Conservation (phyloP, 2,888 invertebrate genomes). For the Calameuta pallipes region DNA sequence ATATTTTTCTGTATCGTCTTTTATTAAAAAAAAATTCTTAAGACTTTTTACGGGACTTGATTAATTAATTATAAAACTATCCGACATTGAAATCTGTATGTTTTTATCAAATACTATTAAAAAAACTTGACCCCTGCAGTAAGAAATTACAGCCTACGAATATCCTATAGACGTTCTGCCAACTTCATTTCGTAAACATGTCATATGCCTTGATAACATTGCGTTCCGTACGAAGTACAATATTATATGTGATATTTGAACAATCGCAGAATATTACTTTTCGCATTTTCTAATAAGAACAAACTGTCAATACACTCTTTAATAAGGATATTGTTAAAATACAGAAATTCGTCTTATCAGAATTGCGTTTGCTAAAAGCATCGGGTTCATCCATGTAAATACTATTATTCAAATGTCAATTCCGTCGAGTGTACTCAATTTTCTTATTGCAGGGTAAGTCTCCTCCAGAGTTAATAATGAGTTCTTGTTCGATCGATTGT, state of each 20-base stretch:
- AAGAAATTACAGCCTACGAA: neutral
- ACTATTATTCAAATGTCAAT: neutral
- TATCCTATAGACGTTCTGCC: neutral
- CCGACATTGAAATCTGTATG: neutral
- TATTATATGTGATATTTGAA: neutral
- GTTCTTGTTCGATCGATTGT: neutral
- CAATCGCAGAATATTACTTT: too few species aligned
- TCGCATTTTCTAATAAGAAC: too few species aligned
- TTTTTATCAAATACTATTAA: neutral
- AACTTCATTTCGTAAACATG: too few species aligned
- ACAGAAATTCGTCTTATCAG: neutral
- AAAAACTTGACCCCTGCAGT: neutral
- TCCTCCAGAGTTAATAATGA: neutral
- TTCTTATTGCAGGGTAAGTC: neutral
- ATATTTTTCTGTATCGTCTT: neutral
- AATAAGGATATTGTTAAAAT: too few species aligned
- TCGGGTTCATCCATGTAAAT: neutral
- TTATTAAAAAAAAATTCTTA: neutral
- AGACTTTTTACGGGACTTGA: neutral
- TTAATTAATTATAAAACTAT: neutral
- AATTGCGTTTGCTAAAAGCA: neutral
- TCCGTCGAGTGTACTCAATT: neutral
- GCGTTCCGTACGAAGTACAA: neutral
- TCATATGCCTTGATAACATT: too few species aligned
- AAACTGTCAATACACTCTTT: too few species aligned